Conservation (phyloP, 1,140 invertebrate species). For the Dryas iulia region DNA sequence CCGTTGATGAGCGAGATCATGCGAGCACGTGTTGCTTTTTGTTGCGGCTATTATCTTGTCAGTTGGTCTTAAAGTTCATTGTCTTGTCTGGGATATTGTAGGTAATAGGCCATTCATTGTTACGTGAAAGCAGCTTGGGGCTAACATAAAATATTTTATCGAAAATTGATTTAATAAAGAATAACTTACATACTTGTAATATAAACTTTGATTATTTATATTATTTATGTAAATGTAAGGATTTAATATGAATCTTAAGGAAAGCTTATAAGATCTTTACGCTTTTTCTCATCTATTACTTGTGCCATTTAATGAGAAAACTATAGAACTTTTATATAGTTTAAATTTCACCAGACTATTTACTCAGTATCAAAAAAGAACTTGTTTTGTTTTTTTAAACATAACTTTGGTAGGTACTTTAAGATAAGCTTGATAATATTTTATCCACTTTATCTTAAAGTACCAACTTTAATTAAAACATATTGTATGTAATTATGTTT, state of each 20-base stretch:
- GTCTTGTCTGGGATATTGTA: constrained; percentile 40
- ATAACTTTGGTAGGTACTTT: no score
- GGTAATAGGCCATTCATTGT: constrained; percentile 36
- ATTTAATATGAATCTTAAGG: no score
- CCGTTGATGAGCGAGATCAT: constrained; percentile 56
- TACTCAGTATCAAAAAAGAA: no score
- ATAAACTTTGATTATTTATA: neutral
- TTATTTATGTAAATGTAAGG: neutral
- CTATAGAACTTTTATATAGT: no score
- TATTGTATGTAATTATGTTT: no score
- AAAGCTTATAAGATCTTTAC: no score
- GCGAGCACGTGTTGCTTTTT: constrained; percentile 64
- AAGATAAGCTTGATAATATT: no score
- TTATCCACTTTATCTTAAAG: neutral
- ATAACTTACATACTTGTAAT: neutral
- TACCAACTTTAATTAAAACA: neutral
- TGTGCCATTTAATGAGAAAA: no score
- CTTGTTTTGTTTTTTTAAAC: no score
- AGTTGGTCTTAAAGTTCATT: constrained; percentile 57
- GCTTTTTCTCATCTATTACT: no score
- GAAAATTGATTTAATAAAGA: constrained; percentile 1
- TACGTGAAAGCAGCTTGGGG: constrained; percentile 11
- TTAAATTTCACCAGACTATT: no score
- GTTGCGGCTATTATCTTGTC: constrained; percentile 63
- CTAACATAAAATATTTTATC: neutral